Base-by-base conservation (phyloP, 2,113 vertebrate genomes). In the Paradisaea rubra region DNA sequence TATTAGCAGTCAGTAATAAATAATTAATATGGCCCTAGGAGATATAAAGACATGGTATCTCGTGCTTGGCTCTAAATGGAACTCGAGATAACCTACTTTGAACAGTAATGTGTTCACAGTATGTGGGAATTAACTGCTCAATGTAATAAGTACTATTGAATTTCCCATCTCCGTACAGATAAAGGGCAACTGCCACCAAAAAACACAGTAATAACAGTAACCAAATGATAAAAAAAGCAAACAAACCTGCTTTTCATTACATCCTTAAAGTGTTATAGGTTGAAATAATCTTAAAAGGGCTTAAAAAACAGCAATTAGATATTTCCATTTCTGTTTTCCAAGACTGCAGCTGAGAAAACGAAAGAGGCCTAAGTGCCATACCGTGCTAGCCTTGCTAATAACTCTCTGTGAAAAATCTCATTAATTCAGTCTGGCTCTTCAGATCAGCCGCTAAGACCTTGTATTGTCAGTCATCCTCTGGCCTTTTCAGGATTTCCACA, bases 381-480 rank as follows among this genome's bases (percentile, higher is more conserved):
- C 95, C 92, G 92, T 41, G 95, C 97, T 97, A 98, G 98, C 97
- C 98, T 98, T 97, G 97, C 98, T 99, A 99, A 99, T 99, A 99
- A 98, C 96, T 97, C 97, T 96, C 98, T 99, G 98, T 99, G 98
- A 98, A 99, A 99, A 99, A 99, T 99, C 99, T 99, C 98, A 99
- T 99, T 99, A 99, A 99, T 99, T 99, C 99, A 98, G 98, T 97
- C 98, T 98, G 98, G 98, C 98, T 99, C 98, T 98, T 98, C 98
- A 98, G 98, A 98, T 98, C 98, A 98, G 98, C 98, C 98, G 98
- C 98, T 98, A 98, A 99, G 98, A 98, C 99, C 98, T 99, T 98
- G 98, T 99, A 99, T 99, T 99, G 99, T 99, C 98, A 99, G 98
- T 99, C 98, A 98, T 98, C 98, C 98, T 98, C 97, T 98, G 99